Percentiles rank a stretch among this genome's conserved stretches.
These are phyloP conservation scores for Corvus moneduloides DNA, from an alignment of 2,113 vertebrate genomes.

Conservation along the genomic window DNA sequence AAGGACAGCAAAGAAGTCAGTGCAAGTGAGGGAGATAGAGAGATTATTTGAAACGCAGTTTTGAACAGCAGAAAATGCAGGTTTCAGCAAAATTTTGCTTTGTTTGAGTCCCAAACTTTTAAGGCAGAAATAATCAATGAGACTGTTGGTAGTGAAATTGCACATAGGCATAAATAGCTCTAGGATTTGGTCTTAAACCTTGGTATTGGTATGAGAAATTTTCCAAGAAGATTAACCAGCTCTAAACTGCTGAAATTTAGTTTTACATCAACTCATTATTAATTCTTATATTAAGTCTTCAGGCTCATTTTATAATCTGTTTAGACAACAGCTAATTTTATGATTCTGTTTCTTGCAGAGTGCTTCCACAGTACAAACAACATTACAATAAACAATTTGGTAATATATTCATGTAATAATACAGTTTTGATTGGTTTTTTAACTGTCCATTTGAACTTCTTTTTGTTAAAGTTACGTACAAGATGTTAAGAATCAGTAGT, in stretches of 20 bases:
- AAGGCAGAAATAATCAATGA: not conserved
- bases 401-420: not conserved
- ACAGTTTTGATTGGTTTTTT: not conserved
- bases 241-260: not conserved
- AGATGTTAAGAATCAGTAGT: not conserved
- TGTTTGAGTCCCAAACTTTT: not conserved
- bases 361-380: not conserved
- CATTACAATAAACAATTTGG: not conserved
- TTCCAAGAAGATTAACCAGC: not conserved
- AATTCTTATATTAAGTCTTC: not conserved
- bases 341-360: not conserved
- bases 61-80: not conserved
- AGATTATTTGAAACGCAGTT: not conserved
- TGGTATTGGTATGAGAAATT: not conserved
- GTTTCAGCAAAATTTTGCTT: not conserved
- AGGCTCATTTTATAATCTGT: not conserved
- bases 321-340: not conserved
- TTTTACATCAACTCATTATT: not conserved
- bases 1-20: not conserved
- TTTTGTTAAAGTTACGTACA: not conserved
- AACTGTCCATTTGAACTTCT: not conserved
- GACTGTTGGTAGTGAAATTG: not conserved
- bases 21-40: not conserved
- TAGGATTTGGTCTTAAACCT: not conserved
- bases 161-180: not conserved